phyloP scores from a whole-genome alignment of 2,888 invertebrate genomes.

The Antheraea yamamai region DNA sequence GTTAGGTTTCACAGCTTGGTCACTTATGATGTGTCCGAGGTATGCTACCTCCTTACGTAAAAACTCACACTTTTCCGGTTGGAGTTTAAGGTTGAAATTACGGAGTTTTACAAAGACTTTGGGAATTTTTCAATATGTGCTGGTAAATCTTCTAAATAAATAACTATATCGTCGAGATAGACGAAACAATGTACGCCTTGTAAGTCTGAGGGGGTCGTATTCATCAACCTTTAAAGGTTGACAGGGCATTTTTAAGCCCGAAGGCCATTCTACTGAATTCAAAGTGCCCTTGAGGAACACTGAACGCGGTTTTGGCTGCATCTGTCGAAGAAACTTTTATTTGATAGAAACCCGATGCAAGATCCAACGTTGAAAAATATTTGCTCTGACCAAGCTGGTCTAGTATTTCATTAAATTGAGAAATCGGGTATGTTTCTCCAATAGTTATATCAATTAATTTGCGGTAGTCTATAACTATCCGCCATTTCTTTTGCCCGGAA shows the following conservation, averaged over 20 bases:
- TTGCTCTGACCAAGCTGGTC: not conserved
- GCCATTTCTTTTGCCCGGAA: too few relatives aligned
- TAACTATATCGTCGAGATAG: not conserved
- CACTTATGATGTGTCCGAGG: not conserved
- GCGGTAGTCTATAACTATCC: too few relatives aligned
- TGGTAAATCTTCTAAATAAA: not conserved
- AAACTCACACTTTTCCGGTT: not conserved
- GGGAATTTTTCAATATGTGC: not conserved
- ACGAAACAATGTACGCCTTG: not conserved
- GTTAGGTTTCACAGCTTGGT: too few relatives aligned
- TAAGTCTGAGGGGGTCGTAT: too few relatives aligned
- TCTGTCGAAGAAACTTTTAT: not conserved
- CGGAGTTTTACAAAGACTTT: not conserved
- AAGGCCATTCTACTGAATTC: not conserved
- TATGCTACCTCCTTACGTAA: not conserved
- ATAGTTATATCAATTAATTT: not conserved
- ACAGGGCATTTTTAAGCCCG: not conserved
- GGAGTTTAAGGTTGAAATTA: not conserved
- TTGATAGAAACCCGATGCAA: conserved; percentile 7
- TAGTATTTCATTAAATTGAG: not conserved
- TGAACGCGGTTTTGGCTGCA: not conserved
- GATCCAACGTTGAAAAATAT: not conserved
- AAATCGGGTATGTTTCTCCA: conserved; percentile 9
- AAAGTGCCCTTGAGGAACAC: not conserved
- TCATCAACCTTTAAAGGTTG: too few relatives aligned